Conservation (phyloP, 2,888 invertebrate genomes). For the Alloplasta piceator region DNA sequence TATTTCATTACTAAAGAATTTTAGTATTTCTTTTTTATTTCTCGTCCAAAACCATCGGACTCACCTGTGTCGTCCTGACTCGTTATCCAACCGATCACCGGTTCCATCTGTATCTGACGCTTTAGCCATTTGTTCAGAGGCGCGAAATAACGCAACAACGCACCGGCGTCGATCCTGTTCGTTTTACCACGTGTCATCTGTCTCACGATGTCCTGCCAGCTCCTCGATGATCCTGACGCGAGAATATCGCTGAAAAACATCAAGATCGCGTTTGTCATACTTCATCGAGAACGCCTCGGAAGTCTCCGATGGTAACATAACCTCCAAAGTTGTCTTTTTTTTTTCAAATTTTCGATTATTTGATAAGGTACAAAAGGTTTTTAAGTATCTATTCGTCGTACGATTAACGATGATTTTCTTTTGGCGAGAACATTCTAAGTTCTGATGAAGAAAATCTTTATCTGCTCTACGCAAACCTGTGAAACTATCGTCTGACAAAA, state of each 20-base stretch:
- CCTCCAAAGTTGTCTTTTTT: too few relatives aligned
- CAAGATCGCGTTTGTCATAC: too few relatives aligned
- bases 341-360: too few relatives aligned
- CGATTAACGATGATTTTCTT: too few relatives aligned
- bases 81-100: conserved; percentile 90
- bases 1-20: conserved; percentile 65
- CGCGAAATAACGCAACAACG: conserved; percentile 92
- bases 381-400: too few relatives aligned
- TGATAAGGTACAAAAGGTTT: too few relatives aligned
- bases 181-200: conserved; percentile 89
- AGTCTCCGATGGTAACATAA: too few relatives aligned
- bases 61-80: conserved; percentile 87
- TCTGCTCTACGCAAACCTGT: too few relatives aligned
- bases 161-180: conserved; percentile 89
- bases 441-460: too few relatives aligned
- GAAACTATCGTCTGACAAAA: too few relatives aligned
- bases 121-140: conserved; percentile 92
- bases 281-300: too few relatives aligned
- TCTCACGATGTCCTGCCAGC: conserved; percentile 90
- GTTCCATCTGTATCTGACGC: conserved; percentile 89
- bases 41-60: conserved; percentile 1
- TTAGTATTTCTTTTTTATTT: not conserved
- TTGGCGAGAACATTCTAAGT: too few relatives aligned
- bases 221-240: conserved; percentile 87
- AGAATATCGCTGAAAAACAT: conserved; percentile 87